Evolutionary conservation across 2,888 invertebrate species (phyloP).

Genomic region (Zhengitettix transpicula): DNA sequence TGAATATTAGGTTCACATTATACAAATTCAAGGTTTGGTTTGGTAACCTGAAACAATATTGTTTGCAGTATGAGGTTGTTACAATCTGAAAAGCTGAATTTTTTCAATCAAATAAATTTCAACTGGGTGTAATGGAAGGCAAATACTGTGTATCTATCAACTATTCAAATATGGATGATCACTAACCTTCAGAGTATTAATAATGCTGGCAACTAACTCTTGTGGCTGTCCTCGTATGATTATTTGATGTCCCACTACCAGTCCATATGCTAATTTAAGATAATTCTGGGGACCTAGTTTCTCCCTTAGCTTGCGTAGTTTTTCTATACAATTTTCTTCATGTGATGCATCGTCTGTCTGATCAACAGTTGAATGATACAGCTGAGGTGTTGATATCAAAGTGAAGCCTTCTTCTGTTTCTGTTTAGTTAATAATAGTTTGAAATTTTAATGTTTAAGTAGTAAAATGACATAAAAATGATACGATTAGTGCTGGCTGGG

Average conservation of each 20-base stretch:
- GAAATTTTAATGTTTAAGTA: too few species aligned
- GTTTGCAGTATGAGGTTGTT: too few species aligned
- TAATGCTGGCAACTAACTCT: conserved; percentile 5
- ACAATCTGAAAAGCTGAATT: too few species aligned
- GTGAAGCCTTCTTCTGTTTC: conserved; percentile 24
- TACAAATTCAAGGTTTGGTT: too few species aligned
- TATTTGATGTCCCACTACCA: conserved; percentile 9
- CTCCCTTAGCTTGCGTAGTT: conserved; percentile 15
- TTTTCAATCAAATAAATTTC: neutral
- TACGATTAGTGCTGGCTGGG: too few species aligned
- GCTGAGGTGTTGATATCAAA: conserved; percentile 15
- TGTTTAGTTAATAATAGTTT: neutral
- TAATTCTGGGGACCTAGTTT: conserved; percentile 10
- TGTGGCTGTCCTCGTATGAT: conserved; percentile 7
- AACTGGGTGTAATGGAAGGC: neutral
- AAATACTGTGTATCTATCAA: neutral
- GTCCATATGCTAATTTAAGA: conserved; percentile 6
- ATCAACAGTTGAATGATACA: conserved; percentile 19
- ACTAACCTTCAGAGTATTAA: conserved; percentile 6
- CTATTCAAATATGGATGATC: neutral
- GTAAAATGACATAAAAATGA: too few species aligned
- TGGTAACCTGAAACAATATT: too few species aligned
- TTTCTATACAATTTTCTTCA: neutral
- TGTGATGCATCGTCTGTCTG: conserved; percentile 17
- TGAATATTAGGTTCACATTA: too few species aligned